Percentiles rank a stretch among this genome's conserved stretches.
These are phyloP conservation scores for Heliconius erato DNA, from an alignment of 2,888 invertebrate genomes.

Conservation along the genomic window DNA sequence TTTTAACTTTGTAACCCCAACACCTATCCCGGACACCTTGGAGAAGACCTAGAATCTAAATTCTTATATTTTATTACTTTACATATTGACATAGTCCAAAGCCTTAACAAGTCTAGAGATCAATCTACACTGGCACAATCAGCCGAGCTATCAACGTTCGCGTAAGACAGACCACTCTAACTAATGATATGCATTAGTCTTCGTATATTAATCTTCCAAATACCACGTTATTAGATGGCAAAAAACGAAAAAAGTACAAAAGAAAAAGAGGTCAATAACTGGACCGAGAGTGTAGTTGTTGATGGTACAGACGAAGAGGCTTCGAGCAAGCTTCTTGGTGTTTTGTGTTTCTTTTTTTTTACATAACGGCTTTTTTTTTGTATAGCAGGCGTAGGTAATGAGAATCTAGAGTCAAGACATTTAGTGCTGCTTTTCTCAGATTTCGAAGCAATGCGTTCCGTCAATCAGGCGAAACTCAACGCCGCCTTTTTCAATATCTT, in stretches of 20 bases:
- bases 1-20: neutral
- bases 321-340: neutral
- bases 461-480: neutral
- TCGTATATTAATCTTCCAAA: slow-evolving; percentile 77
- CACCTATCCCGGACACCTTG: neutral
- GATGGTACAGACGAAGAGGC: slow-evolving; percentile 18
- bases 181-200: slow-evolving; percentile 82
- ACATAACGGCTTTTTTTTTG: neutral
- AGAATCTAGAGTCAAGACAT: neutral
- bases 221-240: slow-evolving; percentile 72
- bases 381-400: neutral
- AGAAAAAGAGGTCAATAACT: slow-evolving; percentile 82
- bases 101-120: slow-evolving; percentile 34
- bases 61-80: neutral
- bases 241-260: slow-evolving; percentile 64
- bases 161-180: slow-evolving; percentile 72
- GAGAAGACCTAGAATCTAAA: neutral
- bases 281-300: slow-evolving; percentile 75
- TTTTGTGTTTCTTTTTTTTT: neutral
- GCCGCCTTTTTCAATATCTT: neutral
- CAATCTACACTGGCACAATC: slow-evolving; percentile 49
- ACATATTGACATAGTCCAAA: neutral
- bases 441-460: neutral
- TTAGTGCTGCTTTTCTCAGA: neutral
- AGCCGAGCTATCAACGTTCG: slow-evolving; percentile 34